phyloP scores from a whole-genome alignment of 2,113 vertebrate genomes.

The mouse (Mus musculus) region DNA sequence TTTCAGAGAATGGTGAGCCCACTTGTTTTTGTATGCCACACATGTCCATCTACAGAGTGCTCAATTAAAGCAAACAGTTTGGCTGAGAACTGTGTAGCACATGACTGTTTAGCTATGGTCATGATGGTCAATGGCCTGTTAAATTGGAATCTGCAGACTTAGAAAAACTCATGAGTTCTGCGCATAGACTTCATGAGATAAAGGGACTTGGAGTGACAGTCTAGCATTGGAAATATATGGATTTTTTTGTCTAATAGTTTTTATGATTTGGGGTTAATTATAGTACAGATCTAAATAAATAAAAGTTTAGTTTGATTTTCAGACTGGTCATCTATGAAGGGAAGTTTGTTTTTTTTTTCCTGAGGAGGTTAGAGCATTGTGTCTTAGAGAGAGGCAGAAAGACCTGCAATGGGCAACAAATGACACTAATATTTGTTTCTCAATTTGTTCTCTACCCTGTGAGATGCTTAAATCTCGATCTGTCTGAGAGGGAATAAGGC shows the following conservation, averaged over 20 bases:
- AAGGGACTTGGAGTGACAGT: neutral
- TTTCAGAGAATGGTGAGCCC: neutral
- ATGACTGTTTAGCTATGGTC: neutral
- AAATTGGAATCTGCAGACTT: neutral
- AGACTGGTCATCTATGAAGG: constrained; percentile 35
- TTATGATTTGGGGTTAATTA: constrained; percentile 16
- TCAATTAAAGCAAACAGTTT: neutral
- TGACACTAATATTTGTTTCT: neutral
- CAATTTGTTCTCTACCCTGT: neutral
- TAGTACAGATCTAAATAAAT: neutral
- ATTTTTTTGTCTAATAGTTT: constrained; percentile 23
- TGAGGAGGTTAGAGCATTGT: neutral
- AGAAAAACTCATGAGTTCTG: neutral
- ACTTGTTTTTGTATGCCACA: neutral
- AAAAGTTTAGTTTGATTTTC: constrained; percentile 44
- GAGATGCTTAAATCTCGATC: neutral
- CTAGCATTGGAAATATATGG: neutral
- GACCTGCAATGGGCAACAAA: neutral
- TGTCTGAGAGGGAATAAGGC: neutral
- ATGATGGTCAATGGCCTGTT: neutral
- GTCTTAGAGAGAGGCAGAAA: neutral
- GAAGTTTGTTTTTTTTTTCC: constrained; percentile 1
- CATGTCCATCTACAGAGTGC: neutral
- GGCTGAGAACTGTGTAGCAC: neutral
- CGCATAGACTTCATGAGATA: neutral